Evolutionary conservation across 1,140 invertebrate species (phyloP), one percentile per base, ranked within the genome.

Genomic region (Helicorthomorpha holstii): DNA sequence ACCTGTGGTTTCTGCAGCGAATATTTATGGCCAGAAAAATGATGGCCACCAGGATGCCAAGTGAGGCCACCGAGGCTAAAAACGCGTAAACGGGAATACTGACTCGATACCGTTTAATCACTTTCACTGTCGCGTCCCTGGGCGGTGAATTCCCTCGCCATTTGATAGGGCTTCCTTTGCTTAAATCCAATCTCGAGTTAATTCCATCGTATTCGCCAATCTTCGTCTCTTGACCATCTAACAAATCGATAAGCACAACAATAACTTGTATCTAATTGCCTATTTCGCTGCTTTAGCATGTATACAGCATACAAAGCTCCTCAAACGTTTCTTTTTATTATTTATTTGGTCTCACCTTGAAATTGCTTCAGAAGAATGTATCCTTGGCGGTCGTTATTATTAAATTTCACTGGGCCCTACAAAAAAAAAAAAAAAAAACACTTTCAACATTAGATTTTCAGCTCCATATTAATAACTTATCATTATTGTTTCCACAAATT

Each of bases 1-100:
- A 93, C 84, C 90, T 83, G 71, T 98, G 93, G 73, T 96, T 92
- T 54, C 94, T 75, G 67, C 88, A 96, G 60, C 82, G 85, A 58
- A 98, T 92, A 68, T 98, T 98, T 64, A 98, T 86, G 46, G 81
- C 79, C n/a, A 98, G 76, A 67, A 98, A 98, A 43, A 85, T 75
- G 16, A 80, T 77, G 3, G 92, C 87, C 61, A 97, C 77, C 22
- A 94, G 71, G 53, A 98, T 93, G 19, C 94, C 93, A 26, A 90
- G 68, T 19, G 84, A 79, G 0, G 92, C 84, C 27, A 85, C 76
- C 44, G 85, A 78, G 14, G 89, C 82, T 54, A 97, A 79, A 16
- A 85, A 76, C 34, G 68, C 65, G 54, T 93, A 93, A 52, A 95
- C 75, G 1, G 84, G 87, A 53, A 91, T 79, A 68, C 90, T 89